Conservation (phyloP, 64 coral and sea anemone genomes). For the Montipora efflorescens region DNA sequence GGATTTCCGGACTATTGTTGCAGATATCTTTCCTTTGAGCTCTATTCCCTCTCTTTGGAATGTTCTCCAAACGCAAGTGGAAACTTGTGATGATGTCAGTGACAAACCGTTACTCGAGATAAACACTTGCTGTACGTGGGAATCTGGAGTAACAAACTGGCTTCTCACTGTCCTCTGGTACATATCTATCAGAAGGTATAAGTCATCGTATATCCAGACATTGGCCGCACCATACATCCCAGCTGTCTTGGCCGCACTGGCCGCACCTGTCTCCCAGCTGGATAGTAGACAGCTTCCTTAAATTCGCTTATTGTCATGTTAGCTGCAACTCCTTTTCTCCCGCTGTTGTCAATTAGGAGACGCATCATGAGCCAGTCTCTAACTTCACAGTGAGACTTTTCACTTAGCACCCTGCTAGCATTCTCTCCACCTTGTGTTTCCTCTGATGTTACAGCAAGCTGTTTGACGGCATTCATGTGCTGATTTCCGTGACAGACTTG, state of each 20-base stretch:
- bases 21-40: constrained; percentile 43
- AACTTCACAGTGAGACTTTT: constrained; percentile 21
- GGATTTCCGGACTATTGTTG: constrained; percentile 59
- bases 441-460: background rate
- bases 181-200: constrained; percentile 42
- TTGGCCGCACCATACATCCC: constrained; percentile 51
- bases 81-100: constrained; percentile 67
- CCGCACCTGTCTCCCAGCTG: too few species aligned
- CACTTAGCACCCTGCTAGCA: background rate
- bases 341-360: constrained; percentile 67
- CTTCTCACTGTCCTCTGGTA: constrained; percentile 56
- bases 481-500: too few species aligned
- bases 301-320: constrained; percentile 75
- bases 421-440: background rate
- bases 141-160: constrained; percentile 24
- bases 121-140: constrained; percentile 31
- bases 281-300: constrained; percentile 54
- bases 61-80: constrained; percentile 44
- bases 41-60: constrained; percentile 59
- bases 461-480: background rate
- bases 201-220: constrained; percentile 62
- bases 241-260: constrained; percentile 24
- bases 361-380: constrained; percentile 57
- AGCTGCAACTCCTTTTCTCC: constrained; percentile 56
- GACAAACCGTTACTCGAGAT: constrained; percentile 59